phyloP scores from a whole-genome alignment of 2,888 invertebrate species.

The Pardosa pseudoannulata region DNA sequence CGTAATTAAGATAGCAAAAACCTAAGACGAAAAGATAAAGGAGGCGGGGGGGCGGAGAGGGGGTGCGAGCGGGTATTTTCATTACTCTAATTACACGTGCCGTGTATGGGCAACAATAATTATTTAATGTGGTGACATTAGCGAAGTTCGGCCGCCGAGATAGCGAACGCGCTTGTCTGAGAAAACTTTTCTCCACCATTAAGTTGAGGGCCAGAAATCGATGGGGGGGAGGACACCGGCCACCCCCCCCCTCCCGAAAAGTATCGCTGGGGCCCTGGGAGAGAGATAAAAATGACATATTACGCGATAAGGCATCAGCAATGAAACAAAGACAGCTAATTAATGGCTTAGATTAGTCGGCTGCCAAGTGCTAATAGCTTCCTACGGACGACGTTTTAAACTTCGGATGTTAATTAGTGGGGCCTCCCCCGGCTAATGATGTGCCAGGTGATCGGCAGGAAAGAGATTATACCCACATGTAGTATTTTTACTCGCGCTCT shows the following conservation, averaged over 20 bases:
- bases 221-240: conserved; percentile 8
- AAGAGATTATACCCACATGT: conserved; percentile 34
- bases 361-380: conserved; percentile 72
- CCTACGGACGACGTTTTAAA: conserved; percentile 53
- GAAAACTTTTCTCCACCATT: conserved; percentile 66
- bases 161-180: conserved; percentile 20
- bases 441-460: conserved; percentile 61
- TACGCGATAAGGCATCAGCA: conserved; percentile 72
- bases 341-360: conserved; percentile 71
- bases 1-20: conserved; percentile 72
- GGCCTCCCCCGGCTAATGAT: conserved; percentile 34
- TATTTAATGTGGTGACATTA: conserved; percentile 73
- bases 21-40: conserved; percentile 64
- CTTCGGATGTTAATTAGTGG: conserved; percentile 68
- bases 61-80: conserved; percentile 50
- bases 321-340: conserved; percentile 70
- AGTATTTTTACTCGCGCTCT: background rate
- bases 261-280: conserved; percentile 23
- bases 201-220: conserved; percentile 6
- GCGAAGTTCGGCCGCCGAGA: conserved; percentile 40
- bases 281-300: conserved; percentile 72
- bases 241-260: background rate
- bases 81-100: conserved; percentile 71
- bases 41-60: background rate
- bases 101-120: conserved; percentile 71